A percentile compares a stretch with the other conserved stretches of the same genome.
Conservation (phyloP, 2,888 invertebrate genomes). For the Drosophila pullipes region DNA sequence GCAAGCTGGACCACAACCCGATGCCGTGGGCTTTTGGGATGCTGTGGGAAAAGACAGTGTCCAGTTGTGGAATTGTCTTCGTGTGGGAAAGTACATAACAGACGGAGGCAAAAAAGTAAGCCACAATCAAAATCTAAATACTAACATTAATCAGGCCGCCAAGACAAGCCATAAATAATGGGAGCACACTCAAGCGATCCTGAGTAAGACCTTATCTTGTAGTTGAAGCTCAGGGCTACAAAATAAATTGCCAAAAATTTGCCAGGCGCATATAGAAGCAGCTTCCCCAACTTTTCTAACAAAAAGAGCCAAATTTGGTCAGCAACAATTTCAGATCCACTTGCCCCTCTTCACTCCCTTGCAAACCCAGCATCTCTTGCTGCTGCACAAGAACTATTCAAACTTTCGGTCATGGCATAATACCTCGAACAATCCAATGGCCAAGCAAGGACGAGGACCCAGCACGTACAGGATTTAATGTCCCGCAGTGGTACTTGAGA, state of each 20-base stretch:
- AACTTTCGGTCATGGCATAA: conserved; percentile 79
- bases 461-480: conserved; percentile 78
- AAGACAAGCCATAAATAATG: conserved; percentile 64
- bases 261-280: conserved; percentile 54
- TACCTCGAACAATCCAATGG: conserved; percentile 72
- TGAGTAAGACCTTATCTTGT: conserved; percentile 64
- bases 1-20: conserved; percentile 23
- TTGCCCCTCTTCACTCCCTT: not conserved
- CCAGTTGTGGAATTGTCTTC: conserved; percentile 64
- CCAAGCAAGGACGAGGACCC: conserved; percentile 47
- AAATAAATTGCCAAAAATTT: conserved; percentile 70
- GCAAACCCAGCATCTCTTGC: conserved; percentile 10
- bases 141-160: conserved; percentile 54
- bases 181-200: conserved; percentile 40
- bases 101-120: conserved; percentile 25
- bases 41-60: conserved; percentile 67
- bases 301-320: conserved; percentile 63
- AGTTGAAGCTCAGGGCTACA: conserved; percentile 45
- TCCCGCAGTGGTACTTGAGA: conserved; percentile 81
- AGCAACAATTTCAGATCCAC: conserved; percentile 57
- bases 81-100: conserved; percentile 49
- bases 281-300: conserved; percentile 51
- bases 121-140: conserved; percentile 43
- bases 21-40: conserved; percentile 29
- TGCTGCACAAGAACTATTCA: conserved; percentile 75